Percentiles rank a stretch among this genome's conserved stretches.
Evolutionary conservation across 2,113 vertebrate genomes (phyloP).

Genomic region (Prolemur simus): DNA sequence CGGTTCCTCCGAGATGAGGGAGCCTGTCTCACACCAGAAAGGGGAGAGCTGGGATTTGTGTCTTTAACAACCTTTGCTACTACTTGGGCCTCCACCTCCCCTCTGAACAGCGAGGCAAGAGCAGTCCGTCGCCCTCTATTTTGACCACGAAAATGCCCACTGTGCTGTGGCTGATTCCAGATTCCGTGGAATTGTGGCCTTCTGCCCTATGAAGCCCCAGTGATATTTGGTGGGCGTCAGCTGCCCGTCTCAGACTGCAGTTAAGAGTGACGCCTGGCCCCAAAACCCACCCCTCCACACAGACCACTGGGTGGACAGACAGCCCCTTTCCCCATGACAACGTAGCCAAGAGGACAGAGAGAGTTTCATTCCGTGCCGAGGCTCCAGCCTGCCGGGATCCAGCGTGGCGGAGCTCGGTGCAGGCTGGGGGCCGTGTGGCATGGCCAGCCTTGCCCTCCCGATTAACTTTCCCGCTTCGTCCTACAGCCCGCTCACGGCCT

Average conservation of each 20-base stretch:
- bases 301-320: fast-evolving
- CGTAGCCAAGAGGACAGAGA: fast-evolving
- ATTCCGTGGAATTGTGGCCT: not conserved
- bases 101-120: not conserved
- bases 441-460: not conserved
- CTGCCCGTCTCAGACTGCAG: not conserved
- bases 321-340: not conserved
- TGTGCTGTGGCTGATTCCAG: fast-evolving
- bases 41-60: not conserved
- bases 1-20: not conserved
- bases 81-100: not conserved
- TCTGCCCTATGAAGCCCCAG: not conserved
- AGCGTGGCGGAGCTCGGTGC: not conserved
- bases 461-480: not conserved
- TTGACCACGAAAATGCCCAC: not conserved
- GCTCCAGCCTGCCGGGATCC: fast-evolving
- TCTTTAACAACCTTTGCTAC: not conserved
- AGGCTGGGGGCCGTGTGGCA: fast-evolving
- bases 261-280: fast-evolving
- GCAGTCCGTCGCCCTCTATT: not conserved
- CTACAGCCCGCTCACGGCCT: not conserved
- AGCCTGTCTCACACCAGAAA: not conserved
- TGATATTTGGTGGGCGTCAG: not conserved
- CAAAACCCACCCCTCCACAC: fast-evolving
- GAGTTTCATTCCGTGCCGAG: not conserved